Evolutionary conservation across 2,113 vertebrate genomes (phyloP).

Genomic region (Etheostoma cragini): DNA sequence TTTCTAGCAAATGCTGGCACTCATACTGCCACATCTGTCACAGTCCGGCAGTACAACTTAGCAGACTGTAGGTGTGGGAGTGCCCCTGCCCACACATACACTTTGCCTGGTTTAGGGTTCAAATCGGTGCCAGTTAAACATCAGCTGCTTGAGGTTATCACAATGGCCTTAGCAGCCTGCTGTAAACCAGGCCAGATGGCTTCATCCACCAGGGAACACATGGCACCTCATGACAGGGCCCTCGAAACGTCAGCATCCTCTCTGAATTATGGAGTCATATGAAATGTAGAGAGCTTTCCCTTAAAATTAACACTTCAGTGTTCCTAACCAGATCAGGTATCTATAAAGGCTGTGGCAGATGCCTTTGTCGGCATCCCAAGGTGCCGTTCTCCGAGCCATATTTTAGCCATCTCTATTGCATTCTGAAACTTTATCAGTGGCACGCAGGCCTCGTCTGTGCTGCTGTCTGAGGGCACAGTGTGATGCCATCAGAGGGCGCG

Average conservation of each 20-base stretch:
- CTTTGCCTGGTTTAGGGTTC: slow-evolving; percentile 56
- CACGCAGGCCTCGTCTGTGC: slow-evolving; percentile 61
- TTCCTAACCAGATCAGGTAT: slow-evolving; percentile 67
- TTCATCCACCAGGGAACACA: slow-evolving; percentile 65
- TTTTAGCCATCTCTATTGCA: slow-evolving; percentile 70
- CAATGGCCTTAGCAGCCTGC: slow-evolving; percentile 47
- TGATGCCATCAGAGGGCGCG: slow-evolving; percentile 73
- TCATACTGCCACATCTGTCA: slow-evolving; percentile 69
- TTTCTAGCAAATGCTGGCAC: slow-evolving; percentile 54
- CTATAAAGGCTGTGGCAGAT: slow-evolving; percentile 5
- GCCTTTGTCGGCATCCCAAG: slow-evolving; percentile 32
- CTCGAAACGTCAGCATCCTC: slow-evolving; percentile 59
- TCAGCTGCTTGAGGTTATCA: slow-evolving; percentile 62
- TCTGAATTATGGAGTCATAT: slow-evolving; percentile 61
- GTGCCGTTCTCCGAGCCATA: slow-evolving; percentile 34
- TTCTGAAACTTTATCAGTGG: slow-evolving; percentile 75
- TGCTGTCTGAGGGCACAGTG: slow-evolving; percentile 58
- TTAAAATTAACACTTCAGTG: slow-evolving; percentile 72
- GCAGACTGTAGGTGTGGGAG: slow-evolving; percentile 77
- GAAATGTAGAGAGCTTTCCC: slow-evolving; percentile 49
- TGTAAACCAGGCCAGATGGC: slow-evolving; percentile 77
- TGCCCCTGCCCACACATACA: slow-evolving; percentile 55
- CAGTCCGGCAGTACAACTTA: slow-evolving; percentile 60
- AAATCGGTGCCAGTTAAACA: slow-evolving; percentile 70
- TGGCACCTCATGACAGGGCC: slow-evolving; percentile 69